Conservation (phyloP, 2,888 invertebrate species). For the Xestia sexstrigata region DNA sequence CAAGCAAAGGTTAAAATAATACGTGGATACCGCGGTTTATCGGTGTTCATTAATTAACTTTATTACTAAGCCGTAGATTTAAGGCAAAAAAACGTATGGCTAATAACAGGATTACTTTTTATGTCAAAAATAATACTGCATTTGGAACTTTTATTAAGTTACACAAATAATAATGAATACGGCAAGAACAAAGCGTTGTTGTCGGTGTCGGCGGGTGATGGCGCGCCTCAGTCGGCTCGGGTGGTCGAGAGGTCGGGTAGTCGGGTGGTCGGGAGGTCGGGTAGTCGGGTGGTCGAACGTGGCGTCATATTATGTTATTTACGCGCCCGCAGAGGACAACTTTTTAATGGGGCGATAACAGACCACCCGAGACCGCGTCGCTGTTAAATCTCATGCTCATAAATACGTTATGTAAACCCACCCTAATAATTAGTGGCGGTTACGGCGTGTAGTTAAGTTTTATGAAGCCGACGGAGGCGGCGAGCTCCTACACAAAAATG, state of each 20-base stretch:
- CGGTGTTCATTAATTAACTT: conserved; percentile 47
- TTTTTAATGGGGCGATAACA: conserved; percentile 90
- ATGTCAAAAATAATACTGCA: background rate
- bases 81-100: conserved; percentile 28
- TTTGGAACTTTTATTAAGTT: conserved; percentile 3
- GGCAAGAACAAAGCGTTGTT: conserved; percentile 37
- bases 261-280: conserved; percentile 25
- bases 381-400: conserved; percentile 89
- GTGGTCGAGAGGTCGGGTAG: conserved; percentile 27
- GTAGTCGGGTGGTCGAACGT: conserved; percentile 50
- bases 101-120: conserved; percentile 9
- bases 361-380: conserved; percentile 88
- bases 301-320: conserved; percentile 86
- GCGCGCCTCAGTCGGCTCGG: conserved; percentile 29
- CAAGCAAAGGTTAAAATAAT: conserved; percentile 43
- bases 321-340: conserved; percentile 88
- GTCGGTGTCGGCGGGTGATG: conserved; percentile 32
- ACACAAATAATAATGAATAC: conserved; percentile 26
- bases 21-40: conserved; percentile 18
- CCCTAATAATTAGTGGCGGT: conserved; percentile 90
- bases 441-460: conserved; percentile 89
- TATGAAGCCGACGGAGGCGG: conserved; percentile 83
- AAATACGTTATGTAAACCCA: conserved; percentile 90
- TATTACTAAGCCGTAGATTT: conserved; percentile 36
- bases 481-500: conserved; percentile 85